phyloP scores from a whole-genome alignment of 1,140 invertebrate species.

The Aporrectodea caliginosa region DNA sequence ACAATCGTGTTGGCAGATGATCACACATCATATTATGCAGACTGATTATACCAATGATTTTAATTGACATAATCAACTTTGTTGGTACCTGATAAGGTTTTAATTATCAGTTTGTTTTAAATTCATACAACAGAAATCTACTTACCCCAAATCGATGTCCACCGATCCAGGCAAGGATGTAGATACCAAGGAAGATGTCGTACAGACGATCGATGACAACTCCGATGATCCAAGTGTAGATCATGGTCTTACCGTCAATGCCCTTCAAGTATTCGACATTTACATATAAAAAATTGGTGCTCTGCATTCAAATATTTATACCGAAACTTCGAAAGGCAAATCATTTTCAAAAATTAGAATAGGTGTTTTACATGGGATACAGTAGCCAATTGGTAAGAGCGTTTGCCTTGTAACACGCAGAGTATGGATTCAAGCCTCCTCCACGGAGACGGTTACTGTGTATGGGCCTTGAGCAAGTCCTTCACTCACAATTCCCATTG shows the following conservation, averaged over 20 bases:
- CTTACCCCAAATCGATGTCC: conserved; percentile 28
- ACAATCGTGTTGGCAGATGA: too few relatives aligned
- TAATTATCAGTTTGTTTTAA: too few relatives aligned
- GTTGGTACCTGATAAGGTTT: too few relatives aligned
- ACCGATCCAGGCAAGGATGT: conserved; percentile 30
- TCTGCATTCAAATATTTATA: background rate
- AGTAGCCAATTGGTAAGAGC: background rate
- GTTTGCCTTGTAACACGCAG: background rate
- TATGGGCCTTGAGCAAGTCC: too few relatives aligned
- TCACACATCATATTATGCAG: too few relatives aligned
- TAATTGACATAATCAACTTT: too few relatives aligned
- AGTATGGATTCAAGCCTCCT: background rate
- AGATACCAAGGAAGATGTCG: conserved; percentile 25
- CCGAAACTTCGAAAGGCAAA: background rate
- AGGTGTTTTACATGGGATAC: background rate
- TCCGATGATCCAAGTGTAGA: conserved; percentile 26
- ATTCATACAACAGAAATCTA: too few relatives aligned
- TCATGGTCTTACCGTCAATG: conserved; percentile 25
- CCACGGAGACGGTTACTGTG: too few relatives aligned
- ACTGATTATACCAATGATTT: too few relatives aligned
- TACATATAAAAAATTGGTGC: background rate
- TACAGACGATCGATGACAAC: conserved; percentile 20
- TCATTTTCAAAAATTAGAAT: background rate
- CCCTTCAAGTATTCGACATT: conserved; percentile 15
- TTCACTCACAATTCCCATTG: too few relatives aligned